Evolutionary conservation across 2,888 invertebrate species (phyloP), one percentile per base, ranked within the genome.

Genomic region (Tortrix viridana): DNA sequence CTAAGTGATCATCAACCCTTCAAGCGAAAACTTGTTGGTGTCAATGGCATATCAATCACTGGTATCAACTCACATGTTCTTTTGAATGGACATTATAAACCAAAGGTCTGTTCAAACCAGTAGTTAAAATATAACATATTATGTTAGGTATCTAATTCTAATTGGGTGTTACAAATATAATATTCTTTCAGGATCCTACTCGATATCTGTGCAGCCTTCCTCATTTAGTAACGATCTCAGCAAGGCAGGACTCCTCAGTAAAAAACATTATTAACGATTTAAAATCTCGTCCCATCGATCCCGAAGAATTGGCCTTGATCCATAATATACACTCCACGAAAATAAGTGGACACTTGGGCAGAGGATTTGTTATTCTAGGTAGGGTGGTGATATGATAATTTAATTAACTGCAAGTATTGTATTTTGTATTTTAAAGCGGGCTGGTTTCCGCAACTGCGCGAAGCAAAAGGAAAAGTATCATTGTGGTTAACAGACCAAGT

Each of bases 1-100:
- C 92, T 96, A 3, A 90, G 92, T 0, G 94, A 92, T 66, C 87
- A 82, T 84, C 92, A 74, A 62, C 86, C 73, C 1, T 95, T 94
- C 88, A 79, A 88, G 7, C 93, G 95, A 38, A 94, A 79, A 0
- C 85, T 77, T 58, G 69, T 75, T 1, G 87, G 83, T 14, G 70
- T 88, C 16, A 88, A 85, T 67, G 72, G 75, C 26, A 69, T 84
- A 48, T 80, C 87, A 0, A 60, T 82, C 19, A 75, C 79, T 5
- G 88, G 88, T 1, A 62, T 80, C 22, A 82, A 82, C 49, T 72
- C 79, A 0, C 88, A 86, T 54, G 78, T 81, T 1, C 70, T 87
- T 18, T 65, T 87, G 7, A 69, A 82, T 53, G 81, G 84, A 26
- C 66, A 74, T 61, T 71, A 74, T 57, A 86, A 79, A 56, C 74